A percentile compares a stretch with the other conserved stretches of the same genome.
Conservation (phyloP, 2,888 invertebrate species). For the Melolontha melolontha region DNA sequence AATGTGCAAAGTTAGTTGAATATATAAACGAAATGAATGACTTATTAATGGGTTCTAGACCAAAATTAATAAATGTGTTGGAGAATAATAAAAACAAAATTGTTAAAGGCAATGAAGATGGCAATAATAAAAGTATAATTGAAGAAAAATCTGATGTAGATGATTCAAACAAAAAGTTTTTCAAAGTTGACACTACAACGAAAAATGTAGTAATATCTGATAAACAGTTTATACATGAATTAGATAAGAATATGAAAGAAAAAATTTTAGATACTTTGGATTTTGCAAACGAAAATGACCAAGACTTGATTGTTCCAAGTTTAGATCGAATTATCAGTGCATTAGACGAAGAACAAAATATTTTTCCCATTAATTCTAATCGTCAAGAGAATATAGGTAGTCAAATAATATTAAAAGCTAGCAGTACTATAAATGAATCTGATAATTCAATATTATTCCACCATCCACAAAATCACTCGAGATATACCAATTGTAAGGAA, state of each 20-base stretch:
- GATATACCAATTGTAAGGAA: conserved; percentile 40
- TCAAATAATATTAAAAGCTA: conserved; percentile 51
- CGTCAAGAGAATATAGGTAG: conserved; percentile 41
- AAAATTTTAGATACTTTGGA: conserved; percentile 60
- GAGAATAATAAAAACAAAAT: conserved; percentile 21
- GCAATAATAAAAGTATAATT: neutral
- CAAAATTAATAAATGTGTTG: conserved; percentile 37
- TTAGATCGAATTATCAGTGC: conserved; percentile 55
- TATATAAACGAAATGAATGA: conserved; percentile 38
- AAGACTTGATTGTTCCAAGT: conserved; percentile 52
- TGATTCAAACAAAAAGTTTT: conserved; percentile 62
- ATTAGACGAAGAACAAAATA: conserved; percentile 58
- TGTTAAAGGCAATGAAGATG: conserved; percentile 12
- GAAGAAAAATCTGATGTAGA: neutral
- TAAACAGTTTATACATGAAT: conserved; percentile 60
- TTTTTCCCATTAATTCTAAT: conserved; percentile 41
- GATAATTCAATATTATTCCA: conserved; percentile 56
- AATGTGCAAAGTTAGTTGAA: conserved; percentile 42
- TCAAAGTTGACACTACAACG: conserved; percentile 57
- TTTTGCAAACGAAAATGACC: conserved; percentile 53
- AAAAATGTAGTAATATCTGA: conserved; percentile 45
- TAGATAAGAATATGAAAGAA: neutral
- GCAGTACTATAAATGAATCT: conserved; percentile 52
- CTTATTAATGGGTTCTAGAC: conserved; percentile 29
- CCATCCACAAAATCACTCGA: conserved; percentile 42